Evolutionary conservation across 2,113 vertebrate genomes (phyloP), one percentile per base, ranked within the genome.

Genomic region (Poeciliopsis occidentalis): DNA sequence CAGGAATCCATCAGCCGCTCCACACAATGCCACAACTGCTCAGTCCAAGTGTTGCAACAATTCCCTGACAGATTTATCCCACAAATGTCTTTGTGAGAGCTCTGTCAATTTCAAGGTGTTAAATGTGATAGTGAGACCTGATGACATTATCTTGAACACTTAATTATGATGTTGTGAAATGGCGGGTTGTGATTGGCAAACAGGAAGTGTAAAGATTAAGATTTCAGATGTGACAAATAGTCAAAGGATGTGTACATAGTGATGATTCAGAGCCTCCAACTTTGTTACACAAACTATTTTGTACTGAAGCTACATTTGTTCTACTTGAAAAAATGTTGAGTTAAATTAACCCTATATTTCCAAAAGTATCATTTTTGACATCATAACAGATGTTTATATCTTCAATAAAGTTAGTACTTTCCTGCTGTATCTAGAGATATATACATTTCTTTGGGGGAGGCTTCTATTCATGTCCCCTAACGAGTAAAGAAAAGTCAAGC

Each of bases 1-100:
- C 1, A 27, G 71, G 80, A 83, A 87, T 88, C 80, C 86, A 83
- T 88, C 85, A 83, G 41, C 82, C 79, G 73, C 29, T 86, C 67
- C 29, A 65, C 69, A 60, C 73, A 74, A 41, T 75, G 57, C 76
- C 67, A 80, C 67, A 82, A 39, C 24, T 12, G 32, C 57, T 74
- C 64, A 2, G 64, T 85, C 78, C 69, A 79, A 82, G 67, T 85
- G 81, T 86, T 62, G 72, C 71, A 83, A 85, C 32, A 69, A 65
- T 78, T 64, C 37, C 66, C 54, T 44, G 22, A 57, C 62, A 64
- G 27, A 67, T 29, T 77, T 29, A 65, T 63, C 41, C 64, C 63
- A 54, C n/a, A 62, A 3, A 62, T 30, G 31, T 8, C 15, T 63
- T 12, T 12, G 37, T 30, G n/a, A 41, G 11, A 67, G 37, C 15